These are phyloP conservation scores for Onychomys leucogaster DNA, from an alignment of 2,797 vertebrate genomes.

Conservation along the genomic window DNA sequence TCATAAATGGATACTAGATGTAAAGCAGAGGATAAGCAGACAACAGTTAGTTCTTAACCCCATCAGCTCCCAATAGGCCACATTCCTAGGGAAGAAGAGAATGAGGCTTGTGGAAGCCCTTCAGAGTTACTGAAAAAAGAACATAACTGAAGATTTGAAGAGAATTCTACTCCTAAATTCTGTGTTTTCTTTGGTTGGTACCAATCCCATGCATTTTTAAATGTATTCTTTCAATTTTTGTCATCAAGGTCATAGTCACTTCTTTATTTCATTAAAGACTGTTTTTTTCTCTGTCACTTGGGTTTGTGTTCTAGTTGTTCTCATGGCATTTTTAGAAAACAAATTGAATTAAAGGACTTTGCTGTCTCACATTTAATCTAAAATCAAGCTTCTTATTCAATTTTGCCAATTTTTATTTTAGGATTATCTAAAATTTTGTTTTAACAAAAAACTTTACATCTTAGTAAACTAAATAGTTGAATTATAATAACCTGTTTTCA, in stretches of 20 bases:
- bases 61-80: background rate
- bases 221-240: conserved; percentile 1
- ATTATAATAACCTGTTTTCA: background rate
- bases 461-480: background rate
- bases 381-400: conserved; percentile 2
- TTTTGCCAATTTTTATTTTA: conserved; percentile 45
- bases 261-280: conserved; percentile 50
- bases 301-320: conserved; percentile 35
- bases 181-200: background rate
- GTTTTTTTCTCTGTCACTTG: conserved; percentile 45
- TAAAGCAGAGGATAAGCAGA: too few species aligned
- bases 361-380: background rate
- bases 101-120: background rate
- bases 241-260: background rate
- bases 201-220: background rate
- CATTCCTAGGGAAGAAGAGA: background rate
- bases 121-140: background rate
- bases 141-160: conserved; percentile 5
- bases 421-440: background rate
- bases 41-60: background rate
- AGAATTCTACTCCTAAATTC: background rate
- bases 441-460: background rate
- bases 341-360: conserved; percentile 45
- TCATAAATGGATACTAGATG: too few species aligned
- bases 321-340: conserved; percentile 15